phyloP scores from a whole-genome alignment of 2,113 vertebrate genomes.

The Ceyx cyanopectus region DNA sequence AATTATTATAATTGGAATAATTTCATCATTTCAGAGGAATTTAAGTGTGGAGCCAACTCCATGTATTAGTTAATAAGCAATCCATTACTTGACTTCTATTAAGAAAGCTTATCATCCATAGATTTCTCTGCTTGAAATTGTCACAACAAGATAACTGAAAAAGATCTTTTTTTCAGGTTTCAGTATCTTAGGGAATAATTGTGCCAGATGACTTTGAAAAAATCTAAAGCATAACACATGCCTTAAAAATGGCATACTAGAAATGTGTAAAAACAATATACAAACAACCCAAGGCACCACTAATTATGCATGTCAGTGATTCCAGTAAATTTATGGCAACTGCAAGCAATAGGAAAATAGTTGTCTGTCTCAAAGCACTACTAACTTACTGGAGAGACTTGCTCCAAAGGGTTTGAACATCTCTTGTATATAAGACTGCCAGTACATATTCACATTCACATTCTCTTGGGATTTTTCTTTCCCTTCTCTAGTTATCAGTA shows the following conservation, averaged over 20 bases:
- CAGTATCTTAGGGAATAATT: conserved; percentile 2
- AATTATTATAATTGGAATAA: conserved; percentile 50
- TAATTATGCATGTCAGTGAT: conserved; percentile 18
- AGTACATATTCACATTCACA: neutral
- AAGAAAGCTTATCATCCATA: conserved; percentile 41
- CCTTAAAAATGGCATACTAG: conserved; percentile 26
- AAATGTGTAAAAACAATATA: neutral
- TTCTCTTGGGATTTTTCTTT: neutral
- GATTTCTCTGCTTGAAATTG: conserved; percentile 44
- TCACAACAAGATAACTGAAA: conserved; percentile 26
- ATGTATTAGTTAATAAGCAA: conserved; percentile 53
- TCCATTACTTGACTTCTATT: conserved; percentile 45
- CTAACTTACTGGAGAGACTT: conserved; percentile 9
- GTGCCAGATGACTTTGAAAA: neutral
- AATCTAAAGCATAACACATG: neutral
- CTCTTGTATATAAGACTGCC: neutral
- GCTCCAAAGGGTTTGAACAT: conserved; percentile 1
- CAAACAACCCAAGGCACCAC: conserved; percentile 23
- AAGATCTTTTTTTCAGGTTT: neutral
- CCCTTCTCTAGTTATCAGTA: neutral
- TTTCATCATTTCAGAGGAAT: conserved; percentile 23
- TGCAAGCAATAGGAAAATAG: conserved; percentile 41
- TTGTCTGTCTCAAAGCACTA: conserved; percentile 14
- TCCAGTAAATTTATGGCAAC: conserved; percentile 54
- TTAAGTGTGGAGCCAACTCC: conserved; percentile 13